These are phyloP conservation scores for Diprion similis DNA, from an alignment of 1,140 invertebrate genomes.

Conservation along the genomic window DNA sequence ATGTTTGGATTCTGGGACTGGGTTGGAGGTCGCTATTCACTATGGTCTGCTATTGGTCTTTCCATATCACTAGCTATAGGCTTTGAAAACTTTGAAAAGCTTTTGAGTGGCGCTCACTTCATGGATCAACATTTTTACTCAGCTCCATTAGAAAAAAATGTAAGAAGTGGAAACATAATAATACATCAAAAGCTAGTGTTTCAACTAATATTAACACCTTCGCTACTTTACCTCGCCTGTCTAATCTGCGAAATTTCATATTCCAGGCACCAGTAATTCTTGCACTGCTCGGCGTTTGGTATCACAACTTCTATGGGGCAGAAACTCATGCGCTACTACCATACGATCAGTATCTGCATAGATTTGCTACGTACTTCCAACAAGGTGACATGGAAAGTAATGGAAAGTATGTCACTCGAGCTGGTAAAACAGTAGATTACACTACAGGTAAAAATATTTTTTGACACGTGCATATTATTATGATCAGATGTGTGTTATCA, in stretches of 20 bases:
- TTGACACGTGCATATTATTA: conserved; percentile 15
- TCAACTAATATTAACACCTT: not conserved
- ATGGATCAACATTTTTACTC: conserved; percentile 95
- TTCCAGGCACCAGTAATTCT: conserved; percentile 91
- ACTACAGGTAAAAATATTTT: conserved; percentile 70
- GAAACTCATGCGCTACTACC: conserved; percentile 97
- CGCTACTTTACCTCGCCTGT: conserved; percentile 7
- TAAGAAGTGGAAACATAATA: conserved; percentile 60
- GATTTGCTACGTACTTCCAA: conserved; percentile 99
- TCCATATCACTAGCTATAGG: conserved; percentile 95
- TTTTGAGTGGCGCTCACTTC: conserved; percentile 89
- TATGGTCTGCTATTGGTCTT: conserved; percentile 98
- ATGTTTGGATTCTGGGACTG: conserved; percentile 99
- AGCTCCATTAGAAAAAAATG: conserved; percentile 93
- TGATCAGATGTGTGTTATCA: conserved; percentile 9
- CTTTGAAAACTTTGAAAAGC: conserved; percentile 94
- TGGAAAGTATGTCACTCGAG: conserved; percentile 92
- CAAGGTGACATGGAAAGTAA: conserved; percentile 99
- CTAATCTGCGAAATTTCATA: conserved; percentile 30
- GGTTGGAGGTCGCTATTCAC: conserved; percentile 97
- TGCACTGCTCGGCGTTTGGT: conserved; percentile 95
- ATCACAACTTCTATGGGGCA: conserved; percentile 92
- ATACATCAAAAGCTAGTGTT: conserved; percentile 2
- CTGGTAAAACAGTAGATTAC: conserved; percentile 79
- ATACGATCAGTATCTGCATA: conserved; percentile 98